Evolutionary conservation across 2,888 invertebrate species (phyloP).

Genomic region (Silvanus unidentatus): DNA sequence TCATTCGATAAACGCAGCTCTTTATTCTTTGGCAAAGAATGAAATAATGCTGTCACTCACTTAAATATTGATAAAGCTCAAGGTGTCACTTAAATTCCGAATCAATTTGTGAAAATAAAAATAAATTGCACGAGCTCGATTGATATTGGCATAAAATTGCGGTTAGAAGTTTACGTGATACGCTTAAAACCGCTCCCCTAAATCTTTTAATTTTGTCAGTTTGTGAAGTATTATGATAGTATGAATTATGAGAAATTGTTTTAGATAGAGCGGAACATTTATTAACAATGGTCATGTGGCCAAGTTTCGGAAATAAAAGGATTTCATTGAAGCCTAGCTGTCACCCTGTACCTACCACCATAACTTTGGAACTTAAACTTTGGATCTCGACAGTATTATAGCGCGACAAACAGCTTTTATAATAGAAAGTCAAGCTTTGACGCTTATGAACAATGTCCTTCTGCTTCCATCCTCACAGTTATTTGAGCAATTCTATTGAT

Average conservation of each 20-base stretch:
- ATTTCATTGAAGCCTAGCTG: not conserved
- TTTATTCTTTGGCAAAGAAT: too few species aligned
- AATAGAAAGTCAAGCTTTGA: conserved; percentile 17
- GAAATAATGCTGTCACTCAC: too few species aligned
- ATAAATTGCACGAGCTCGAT: too few species aligned
- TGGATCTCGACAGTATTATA: too few species aligned
- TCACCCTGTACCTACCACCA: not conserved
- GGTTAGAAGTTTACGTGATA: not conserved
- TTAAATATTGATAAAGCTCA: too few species aligned
- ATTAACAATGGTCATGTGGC: conserved; percentile 18
- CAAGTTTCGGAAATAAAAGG: not conserved
- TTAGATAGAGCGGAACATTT: conserved; percentile 14
- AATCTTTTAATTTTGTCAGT: conserved; percentile 7
- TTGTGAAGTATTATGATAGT: conserved; percentile 10
- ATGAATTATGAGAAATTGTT: conserved; percentile 24
- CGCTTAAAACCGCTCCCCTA: not conserved
- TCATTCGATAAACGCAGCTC: too few species aligned
- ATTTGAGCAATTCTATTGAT: conserved; percentile 21
- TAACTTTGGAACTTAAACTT: conserved; percentile 1
- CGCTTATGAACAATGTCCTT: conserved; percentile 22
- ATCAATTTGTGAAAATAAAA: too few species aligned
- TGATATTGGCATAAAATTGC: too few species aligned
- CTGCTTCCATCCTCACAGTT: conserved; percentile 15
- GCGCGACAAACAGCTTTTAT: too few species aligned
- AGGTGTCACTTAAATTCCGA: too few species aligned